Base-by-base conservation (phyloP, 2,888 invertebrate species). In the Pollenia labialis region DNA sequence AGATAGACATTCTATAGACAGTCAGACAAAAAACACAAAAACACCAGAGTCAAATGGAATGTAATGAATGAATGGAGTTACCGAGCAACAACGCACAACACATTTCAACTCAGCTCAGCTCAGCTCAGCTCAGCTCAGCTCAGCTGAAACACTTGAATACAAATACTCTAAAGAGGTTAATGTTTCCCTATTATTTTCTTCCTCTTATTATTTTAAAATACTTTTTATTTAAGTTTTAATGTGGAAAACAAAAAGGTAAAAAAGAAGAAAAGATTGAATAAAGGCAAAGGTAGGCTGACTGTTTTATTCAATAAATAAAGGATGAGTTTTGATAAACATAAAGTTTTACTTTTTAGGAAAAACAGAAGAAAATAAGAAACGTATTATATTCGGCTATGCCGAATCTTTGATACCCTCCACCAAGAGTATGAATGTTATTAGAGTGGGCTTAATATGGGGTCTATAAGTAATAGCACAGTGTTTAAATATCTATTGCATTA, bases 1-100 rank as follows among this genome's bases (percentile, higher is more conserved):
- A 81, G 50, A 77, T 81, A 87, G 81, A 84, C 84, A 69, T 87
- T 56, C 69, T 60, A 76, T 60, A 76, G 71, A 77, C 85, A 74
- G 50, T 54, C 75, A 77, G 66, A 80, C 66, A 68, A 11, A 11
- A 32, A 14, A 69, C 12, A 58, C 50, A 54, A 40, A 72, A 56
- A 82, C 64, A 44, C 11, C 16, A 72, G 14, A 82, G 75, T 83
- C 40, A 80, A 69, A 77, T 42, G 56, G 54, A 72, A 52, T 77
- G 80, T 42, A 68, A 52, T 74, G 60, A 75, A 66, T 32, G 76
- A 48, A 60, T 64, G 75, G 75, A 44, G 6, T 60, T 64, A 62
- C 72, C 50, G 64, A 62, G 54, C 62, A 75, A 62, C 62, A n/a
- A n/a, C n/a, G n/a, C n/a, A 72, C 8, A 16, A 80, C 46, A 62